phyloP scores from a whole-genome alignment of 2,888 invertebrate species.

The Sepiola atlantica region DNA sequence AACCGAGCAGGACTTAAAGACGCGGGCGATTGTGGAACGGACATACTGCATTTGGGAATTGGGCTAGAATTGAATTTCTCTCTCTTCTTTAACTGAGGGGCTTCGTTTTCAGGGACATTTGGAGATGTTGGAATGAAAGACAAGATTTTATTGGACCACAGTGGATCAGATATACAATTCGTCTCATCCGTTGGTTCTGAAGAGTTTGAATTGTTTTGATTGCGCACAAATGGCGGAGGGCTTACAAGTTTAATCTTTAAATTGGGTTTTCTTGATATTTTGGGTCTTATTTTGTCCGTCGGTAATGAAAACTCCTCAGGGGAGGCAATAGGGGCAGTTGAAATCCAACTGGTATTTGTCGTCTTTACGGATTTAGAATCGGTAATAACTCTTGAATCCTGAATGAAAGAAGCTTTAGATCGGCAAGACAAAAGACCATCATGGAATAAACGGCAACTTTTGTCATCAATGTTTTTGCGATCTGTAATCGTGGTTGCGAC shows the following conservation, averaged over 20 bases:
- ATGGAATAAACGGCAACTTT: no score
- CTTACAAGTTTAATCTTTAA: not conserved
- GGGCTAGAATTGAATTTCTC: not conserved
- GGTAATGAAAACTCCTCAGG: conserved; percentile 56
- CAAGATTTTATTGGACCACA: not conserved
- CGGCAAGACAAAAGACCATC: no score
- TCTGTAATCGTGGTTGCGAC: not conserved
- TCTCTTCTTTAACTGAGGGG: not conserved
- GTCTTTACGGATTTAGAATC: not conserved
- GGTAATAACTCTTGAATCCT: no score
- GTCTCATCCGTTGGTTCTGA: not conserved
- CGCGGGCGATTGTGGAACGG: not conserved
- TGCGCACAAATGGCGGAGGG: not conserved
- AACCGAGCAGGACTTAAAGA: not conserved
- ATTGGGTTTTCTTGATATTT: not conserved
- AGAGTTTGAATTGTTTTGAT: not conserved
- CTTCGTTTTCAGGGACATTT: not conserved
- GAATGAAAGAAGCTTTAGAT: no score
- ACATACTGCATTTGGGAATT: not conserved
- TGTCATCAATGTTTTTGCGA: no score
- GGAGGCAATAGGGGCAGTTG: conserved; percentile 52
- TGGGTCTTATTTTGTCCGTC: not conserved
- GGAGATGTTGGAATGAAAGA: not conserved
- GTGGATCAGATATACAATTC: not conserved
- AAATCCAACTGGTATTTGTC: not conserved